Percentiles rank a stretch among this genome's conserved stretches.
Conservation (phyloP, 2,113 vertebrate species). For the Semicossyphus pulcher region DNA sequence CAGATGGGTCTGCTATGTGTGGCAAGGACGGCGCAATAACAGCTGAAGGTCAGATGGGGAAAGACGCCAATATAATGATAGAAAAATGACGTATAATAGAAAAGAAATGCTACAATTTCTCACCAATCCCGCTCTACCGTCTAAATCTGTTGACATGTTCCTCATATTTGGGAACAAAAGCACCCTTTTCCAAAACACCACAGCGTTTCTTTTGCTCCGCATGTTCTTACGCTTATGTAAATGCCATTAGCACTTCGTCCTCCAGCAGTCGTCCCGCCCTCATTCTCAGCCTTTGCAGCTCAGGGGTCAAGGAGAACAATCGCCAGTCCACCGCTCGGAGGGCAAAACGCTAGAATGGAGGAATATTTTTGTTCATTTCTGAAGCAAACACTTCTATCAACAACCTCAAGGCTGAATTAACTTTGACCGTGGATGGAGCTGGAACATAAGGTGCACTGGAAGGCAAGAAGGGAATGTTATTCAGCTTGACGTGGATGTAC, state of each 20-base stretch:
- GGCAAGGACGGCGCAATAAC: constrained; percentile 26
- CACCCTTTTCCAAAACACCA: neutral
- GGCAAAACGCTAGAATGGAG: constrained; percentile 21
- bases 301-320: constrained; percentile 66
- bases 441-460: constrained; percentile 31
- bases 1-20: constrained; percentile 44
- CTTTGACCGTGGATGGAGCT: neutral
- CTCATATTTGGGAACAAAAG: neutral
- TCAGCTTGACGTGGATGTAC: constrained; percentile 3
- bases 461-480: neutral
- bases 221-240: constrained; percentile 48
- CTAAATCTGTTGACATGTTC: neutral
- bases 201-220: neutral
- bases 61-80: neutral
- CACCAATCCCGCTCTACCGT: neutral
- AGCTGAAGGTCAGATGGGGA: constrained; percentile 45
- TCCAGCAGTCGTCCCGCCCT: constrained; percentile 18
- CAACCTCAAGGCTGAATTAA: constrained; percentile 36
- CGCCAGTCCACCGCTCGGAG: constrained; percentile 17
- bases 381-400: constrained; percentile 25
- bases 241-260: constrained; percentile 47
- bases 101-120: neutral
- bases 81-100: too few relatives aligned
- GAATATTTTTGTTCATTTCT: neutral
- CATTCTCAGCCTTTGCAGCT: constrained; percentile 25